Evolutionary conservation across 1,140 invertebrate species (phyloP), one percentile per base, ranked within the genome.

Genomic region (Amphibalanus amphitrite): DNA sequence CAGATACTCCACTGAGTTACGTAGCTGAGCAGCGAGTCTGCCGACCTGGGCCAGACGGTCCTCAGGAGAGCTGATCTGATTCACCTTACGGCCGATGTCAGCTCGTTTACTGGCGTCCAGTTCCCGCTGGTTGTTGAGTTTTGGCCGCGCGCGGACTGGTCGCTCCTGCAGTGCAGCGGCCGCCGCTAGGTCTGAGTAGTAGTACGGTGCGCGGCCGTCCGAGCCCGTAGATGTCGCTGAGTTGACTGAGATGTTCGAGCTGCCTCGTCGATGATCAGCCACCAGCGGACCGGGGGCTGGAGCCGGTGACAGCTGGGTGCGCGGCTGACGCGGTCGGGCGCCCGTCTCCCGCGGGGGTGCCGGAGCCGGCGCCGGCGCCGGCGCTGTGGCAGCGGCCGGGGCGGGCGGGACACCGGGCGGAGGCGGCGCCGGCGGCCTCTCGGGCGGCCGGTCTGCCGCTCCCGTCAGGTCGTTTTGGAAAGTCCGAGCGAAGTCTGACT

Each of bases 31-130:
- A 23, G 69, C 73, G 25, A 75, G 59, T 59, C 72, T 70, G 8
- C 65, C 65, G 3, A 28, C 65, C 83, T 84, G 65, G 83, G 75
- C 30, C 77, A 70, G 38, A 75, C 72, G 29, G 69, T 73, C 70
- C 40, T 38, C n/a, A 29, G 33, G 38, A 10, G 76, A 72, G 33
- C 75, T 75, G 40, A 91, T 90, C 3, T 88, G 88, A 79, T 92
- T 91, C 47, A 90, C 87, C 75, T 91, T 90, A 73, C 88, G 85
- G 10, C 87, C 87, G 70, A 91, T 88, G 78, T 89, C 87, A 78
- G 83, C 83, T 15, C 87, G 82, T 82, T 90, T 88, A 78, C 86
- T 85, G 69, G 79, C 73, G 47, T 75, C 47, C 71, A 76, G 59
- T 67, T 75, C 68, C 73, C 77, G 28, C 75, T 79, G 72, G 74